phyloP scores from a whole-genome alignment of 2,113 vertebrate species.

The Nothoprocta perdicaria region DNA sequence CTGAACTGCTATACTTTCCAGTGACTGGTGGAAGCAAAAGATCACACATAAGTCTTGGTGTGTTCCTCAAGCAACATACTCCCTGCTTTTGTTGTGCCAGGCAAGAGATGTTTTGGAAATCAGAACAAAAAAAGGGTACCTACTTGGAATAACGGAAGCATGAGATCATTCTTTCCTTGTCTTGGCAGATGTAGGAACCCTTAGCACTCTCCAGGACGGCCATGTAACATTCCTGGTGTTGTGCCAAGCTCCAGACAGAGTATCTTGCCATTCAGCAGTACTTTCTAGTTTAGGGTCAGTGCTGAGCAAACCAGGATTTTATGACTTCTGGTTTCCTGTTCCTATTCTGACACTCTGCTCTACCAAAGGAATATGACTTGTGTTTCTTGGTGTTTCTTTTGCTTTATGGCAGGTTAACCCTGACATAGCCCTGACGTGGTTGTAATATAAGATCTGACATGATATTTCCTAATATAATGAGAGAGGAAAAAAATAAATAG shows the following conservation, averaged over 20 bases:
- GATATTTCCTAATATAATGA: background rate
- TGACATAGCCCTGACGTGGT: no score
- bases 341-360: background rate
- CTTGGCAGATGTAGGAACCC: background rate
- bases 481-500: background rate
- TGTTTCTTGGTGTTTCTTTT: background rate
- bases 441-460: background rate
- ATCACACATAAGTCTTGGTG: fast-evolving
- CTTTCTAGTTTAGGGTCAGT: background rate
- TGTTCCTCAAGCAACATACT: background rate
- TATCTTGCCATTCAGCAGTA: background rate
- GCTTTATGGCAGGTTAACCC: background rate
- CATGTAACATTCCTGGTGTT: background rate
- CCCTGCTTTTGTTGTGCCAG: background rate
- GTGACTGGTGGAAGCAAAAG: background rate
- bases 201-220: background rate
- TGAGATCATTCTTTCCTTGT: background rate
- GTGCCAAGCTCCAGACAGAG: background rate
- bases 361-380: background rate
- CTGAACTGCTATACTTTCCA: background rate
- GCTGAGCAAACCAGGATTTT: background rate
- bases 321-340: background rate
- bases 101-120: background rate
- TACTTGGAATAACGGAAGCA: background rate
- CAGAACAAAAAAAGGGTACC: background rate